Evolutionary conservation across 2,888 invertebrate genomes (phyloP).

Genomic region (Pilophorus perplexus): DNA sequence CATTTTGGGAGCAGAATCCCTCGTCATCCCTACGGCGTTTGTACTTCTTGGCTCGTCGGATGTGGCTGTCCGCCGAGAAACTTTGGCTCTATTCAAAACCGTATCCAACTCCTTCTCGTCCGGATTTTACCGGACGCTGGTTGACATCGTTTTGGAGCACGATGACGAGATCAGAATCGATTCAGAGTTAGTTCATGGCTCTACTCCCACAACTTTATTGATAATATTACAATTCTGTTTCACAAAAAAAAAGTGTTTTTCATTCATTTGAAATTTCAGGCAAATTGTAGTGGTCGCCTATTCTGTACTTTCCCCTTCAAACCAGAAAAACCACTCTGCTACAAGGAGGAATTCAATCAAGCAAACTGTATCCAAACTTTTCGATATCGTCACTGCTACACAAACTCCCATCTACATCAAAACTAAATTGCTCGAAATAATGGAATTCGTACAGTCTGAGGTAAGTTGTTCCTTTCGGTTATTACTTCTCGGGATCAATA

Average conservation of each 20-base stretch:
- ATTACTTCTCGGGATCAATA: not conserved
- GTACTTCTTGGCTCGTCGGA: slow-evolving; percentile 61
- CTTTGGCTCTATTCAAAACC: slow-evolving; percentile 58
- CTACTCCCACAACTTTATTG: too few species aligned
- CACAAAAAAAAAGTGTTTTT: too few species aligned
- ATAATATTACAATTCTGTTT: too few species aligned
- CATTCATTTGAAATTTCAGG: too few species aligned
- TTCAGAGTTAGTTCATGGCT: slow-evolving; percentile 46
- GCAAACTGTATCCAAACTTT: slow-evolving; percentile 39
- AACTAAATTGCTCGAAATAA: slow-evolving; percentile 46
- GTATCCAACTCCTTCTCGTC: slow-evolving; percentile 48
- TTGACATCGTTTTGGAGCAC: slow-evolving; percentile 39
- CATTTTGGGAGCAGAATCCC: slow-evolving; percentile 26
- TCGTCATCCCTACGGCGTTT: slow-evolving; percentile 56
- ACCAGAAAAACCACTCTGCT: slow-evolving; percentile 47
- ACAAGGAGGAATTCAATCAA: slow-evolving; percentile 32
- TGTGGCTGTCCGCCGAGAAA: slow-evolving; percentile 58
- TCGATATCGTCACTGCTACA: slow-evolving; percentile 35
- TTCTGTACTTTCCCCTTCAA: slow-evolving; percentile 60
- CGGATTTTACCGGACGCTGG: slow-evolving; percentile 42
- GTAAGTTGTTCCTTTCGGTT: slow-evolving; percentile 45
- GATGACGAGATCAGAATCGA: slow-evolving; percentile 46
- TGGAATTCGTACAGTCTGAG: slow-evolving; percentile 48
- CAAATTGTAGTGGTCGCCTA: slow-evolving; percentile 57
- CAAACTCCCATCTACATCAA: slow-evolving; percentile 48